Conservation (phyloP, 2,113 vertebrate species). For the Mobula birostris region DNA sequence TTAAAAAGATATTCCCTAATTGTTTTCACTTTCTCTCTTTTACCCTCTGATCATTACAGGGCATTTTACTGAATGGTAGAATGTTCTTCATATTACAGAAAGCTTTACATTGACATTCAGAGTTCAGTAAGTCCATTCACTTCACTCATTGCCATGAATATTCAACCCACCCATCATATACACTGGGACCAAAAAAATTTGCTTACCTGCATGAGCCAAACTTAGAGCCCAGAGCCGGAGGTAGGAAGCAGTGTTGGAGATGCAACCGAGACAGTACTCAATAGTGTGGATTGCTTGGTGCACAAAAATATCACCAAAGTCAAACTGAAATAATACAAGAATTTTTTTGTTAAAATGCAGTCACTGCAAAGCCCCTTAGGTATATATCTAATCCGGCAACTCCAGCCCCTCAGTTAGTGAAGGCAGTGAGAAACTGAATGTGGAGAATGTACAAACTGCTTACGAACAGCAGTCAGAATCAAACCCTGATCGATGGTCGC, state of each 20-base stretch:
- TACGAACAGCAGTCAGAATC: too few species aligned
- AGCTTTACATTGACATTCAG: background rate
- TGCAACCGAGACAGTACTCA: slow-evolving; percentile 68
- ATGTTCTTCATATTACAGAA: background rate
- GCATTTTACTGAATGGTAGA: background rate
- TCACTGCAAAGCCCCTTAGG: background rate
- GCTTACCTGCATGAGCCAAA: slow-evolving; percentile 66
- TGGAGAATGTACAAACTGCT: too few species aligned
- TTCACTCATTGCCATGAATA: background rate
- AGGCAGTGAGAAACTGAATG: background rate
- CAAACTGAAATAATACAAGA: slow-evolving; percentile 54
- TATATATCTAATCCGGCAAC: too few species aligned
- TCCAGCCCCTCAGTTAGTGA: background rate
- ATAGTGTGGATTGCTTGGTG: slow-evolving; percentile 69
- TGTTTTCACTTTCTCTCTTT: too few species aligned
- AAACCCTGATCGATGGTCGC: too few species aligned
- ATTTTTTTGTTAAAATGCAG: background rate
- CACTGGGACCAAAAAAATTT: background rate
- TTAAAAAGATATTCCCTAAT: too few species aligned
- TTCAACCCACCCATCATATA: background rate
- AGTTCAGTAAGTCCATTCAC: background rate
- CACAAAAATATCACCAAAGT: slow-evolving; percentile 59
- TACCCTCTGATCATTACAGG: too few species aligned
- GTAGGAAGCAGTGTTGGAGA: slow-evolving; percentile 70
- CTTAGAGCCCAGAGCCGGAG: slow-evolving; percentile 66